These are phyloP conservation scores for Blomia tropicalis DNA, from an alignment of 2,888 invertebrate genomes.

Conservation along the genomic window DNA sequence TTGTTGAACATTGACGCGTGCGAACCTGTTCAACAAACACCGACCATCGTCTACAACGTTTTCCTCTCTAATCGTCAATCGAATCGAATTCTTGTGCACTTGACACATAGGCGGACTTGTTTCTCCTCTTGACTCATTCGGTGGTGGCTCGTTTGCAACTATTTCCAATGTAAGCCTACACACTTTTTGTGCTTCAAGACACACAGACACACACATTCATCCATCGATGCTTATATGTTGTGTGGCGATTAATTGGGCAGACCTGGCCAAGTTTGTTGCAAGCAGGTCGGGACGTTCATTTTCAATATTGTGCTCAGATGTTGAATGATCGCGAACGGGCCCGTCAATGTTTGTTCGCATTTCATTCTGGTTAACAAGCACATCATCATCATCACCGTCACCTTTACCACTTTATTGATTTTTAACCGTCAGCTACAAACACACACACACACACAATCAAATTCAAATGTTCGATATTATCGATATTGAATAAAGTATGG, in stretches of 20 bases:
- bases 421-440: no score
- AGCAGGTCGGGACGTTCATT: not conserved
- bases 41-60: not conserved
- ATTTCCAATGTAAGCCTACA: not conserved
- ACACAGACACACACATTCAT: not conserved
- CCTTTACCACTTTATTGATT: not conserved
- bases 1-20: not conserved
- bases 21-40: not conserved
- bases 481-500: no score
- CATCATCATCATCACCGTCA: no score
- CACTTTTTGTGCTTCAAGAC: not conserved
- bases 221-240: no score
- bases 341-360: not conserved
- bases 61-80: slow-evolving; percentile 7
- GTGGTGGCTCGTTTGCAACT: not conserved
- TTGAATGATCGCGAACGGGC: not conserved
- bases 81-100: slow-evolving; percentile 11
- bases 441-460: no score
- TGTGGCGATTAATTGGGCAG: slow-evolving; percentile 14
- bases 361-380: no score
- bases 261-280: slow-evolving; percentile 2
- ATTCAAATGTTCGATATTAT: no score
- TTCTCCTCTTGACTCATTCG: not conserved
- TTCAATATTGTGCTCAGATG: not conserved
- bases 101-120: slow-evolving; percentile 18